Base-by-base conservation (phyloP, 2,113 vertebrate species). In the Suricata suricatta region DNA sequence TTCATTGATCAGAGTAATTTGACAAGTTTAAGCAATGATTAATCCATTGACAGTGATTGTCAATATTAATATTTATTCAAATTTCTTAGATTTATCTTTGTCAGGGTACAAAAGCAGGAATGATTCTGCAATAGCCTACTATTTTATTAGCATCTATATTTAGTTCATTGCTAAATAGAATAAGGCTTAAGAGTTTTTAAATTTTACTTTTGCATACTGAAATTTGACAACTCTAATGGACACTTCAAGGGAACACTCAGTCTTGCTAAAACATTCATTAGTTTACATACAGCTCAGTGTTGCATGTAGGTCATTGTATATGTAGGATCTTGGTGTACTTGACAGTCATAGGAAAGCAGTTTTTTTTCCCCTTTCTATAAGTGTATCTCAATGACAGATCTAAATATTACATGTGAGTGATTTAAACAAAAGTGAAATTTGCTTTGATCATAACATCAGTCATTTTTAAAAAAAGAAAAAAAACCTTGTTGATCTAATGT, bases 51-150 rank as follows among this genome's bases (percentile, higher is more conserved):
- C 44, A 47, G 10, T 90, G 11, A 57, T 41, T 69, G 31, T 77
- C 85, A 88, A 81, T 71, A 10, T 79, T 84, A 93, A 90, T 66
- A 66, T 38, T 72, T 85, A 77, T 91, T 84, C 16, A 93, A 92
- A 71, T 90, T 90, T 5, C 25, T 74, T 3, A 88, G 23, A 47
- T 93, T 94, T 93, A 83, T 29, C 27, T 95, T 88, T 79, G 41
- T 60, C n/a, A 63, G 10, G 12, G 7, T 47, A 81, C 35, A 77
- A 93, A 97, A 85, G 2, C 63, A 92, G 87, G 38, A n/a, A 35
- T 23, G 2, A 93, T 11, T 93, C 41, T 88, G 0, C 41, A 84
- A 88, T 83, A 71, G 4, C 25, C 27, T 60, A 38, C 31, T 94
- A 38, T 88, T 97, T 72, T 91, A 81, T 71, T 97, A 81, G 38